Base-by-base conservation (phyloP, 92 coral and sea anemone species). In the Chrysogorgia sp. region DNA sequence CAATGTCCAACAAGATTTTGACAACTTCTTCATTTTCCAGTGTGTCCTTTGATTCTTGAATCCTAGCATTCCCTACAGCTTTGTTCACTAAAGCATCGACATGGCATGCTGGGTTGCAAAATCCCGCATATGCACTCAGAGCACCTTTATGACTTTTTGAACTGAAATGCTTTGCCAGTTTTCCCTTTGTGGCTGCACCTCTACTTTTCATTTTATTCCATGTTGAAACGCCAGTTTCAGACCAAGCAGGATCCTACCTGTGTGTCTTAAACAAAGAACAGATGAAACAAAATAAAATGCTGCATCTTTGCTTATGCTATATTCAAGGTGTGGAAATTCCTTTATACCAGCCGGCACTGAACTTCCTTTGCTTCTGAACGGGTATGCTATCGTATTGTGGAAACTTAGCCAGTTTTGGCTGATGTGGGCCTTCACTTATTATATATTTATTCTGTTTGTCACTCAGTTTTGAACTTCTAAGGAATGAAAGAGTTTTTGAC, bases 121-220 rank as follows among this genome's bases (percentile, higher is more conserved):
- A 63, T 5, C 1, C 34, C 70, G 34, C 70, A 63, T 63, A 63
- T 20, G 48, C 70, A 34, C 48, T 63, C 3, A 63, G 45, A 22
- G 48, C 70, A 9, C 12, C 70, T 63, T 63, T 63, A 45, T 63
- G 70, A 63, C 70, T 63, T 63, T 63, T 45, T 63, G 70, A 63
- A 34, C 52, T 40, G 52, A 66, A 34, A 40, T 66, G 74, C 10
- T 6, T 13, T 66, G 74, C 74, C 0, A 66, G 74, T 66, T 66
- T 66, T 30, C 74, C 41, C 74, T 66, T 60, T 29, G 9, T 60
- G 9, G 67, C 35, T 19, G 24, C 8, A 15, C 67, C 67, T 25
- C 67, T 15, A 45, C 74, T 66, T 22, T 66, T 66, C 74, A 66
- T 66, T 25, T 66, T 66, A 24, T 21, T 40, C 74, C 74, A 66